Conservation (phyloP, 2,797 vertebrate species). For the Melanotaenia nigrans region DNA sequence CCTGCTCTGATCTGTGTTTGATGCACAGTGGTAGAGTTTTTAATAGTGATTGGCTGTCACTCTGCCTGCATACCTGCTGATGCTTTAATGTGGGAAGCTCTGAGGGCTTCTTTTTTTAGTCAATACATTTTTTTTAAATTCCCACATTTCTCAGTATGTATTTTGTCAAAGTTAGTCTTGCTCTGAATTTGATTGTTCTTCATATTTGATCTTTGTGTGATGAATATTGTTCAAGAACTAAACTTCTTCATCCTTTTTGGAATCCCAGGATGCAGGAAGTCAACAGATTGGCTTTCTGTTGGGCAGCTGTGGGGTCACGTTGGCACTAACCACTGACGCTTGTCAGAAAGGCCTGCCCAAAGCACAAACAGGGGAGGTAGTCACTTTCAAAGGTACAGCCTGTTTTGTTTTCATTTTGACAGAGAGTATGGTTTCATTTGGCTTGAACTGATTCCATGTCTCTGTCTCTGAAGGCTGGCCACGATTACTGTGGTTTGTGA, state of each 20-base stretch:
- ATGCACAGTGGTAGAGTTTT: constrained; percentile 58
- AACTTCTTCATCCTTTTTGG: constrained; percentile 17
- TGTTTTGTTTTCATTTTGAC: constrained; percentile 30
- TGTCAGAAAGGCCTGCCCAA: constrained; percentile 98
- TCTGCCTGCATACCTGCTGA: constrained; percentile 56
- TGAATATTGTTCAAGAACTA: constrained; percentile 11
- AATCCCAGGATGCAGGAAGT: constrained; percentile 91
- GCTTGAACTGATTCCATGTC: constrained; percentile 35
- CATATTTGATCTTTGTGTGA: constrained; percentile 15
- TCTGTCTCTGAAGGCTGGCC: constrained; percentile 89
- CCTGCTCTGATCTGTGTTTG: constrained; percentile 45
- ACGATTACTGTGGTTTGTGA: constrained; percentile 93
- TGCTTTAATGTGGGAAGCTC: constrained; percentile 55
- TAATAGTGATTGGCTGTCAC: constrained; percentile 54
- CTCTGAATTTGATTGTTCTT: constrained; percentile 14
- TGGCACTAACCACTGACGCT: constrained; percentile 94
- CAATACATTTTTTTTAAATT: constrained; percentile 17
- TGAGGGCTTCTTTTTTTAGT: constrained; percentile 24
- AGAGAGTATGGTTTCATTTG: constrained; percentile 17
- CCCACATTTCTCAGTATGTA: constrained; percentile 9
- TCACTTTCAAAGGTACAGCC: constrained; percentile 91
- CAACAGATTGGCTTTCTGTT: constrained; percentile 96
- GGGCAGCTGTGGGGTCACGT: constrained; percentile 92
- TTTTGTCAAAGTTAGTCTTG: constrained; percentile 20
- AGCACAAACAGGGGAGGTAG: constrained; percentile 94